A percentile compares a stretch with the other conserved stretches of the same genome.
Conservation (phyloP, 1,140 invertebrate species). For the Papilio aristodemus region DNA sequence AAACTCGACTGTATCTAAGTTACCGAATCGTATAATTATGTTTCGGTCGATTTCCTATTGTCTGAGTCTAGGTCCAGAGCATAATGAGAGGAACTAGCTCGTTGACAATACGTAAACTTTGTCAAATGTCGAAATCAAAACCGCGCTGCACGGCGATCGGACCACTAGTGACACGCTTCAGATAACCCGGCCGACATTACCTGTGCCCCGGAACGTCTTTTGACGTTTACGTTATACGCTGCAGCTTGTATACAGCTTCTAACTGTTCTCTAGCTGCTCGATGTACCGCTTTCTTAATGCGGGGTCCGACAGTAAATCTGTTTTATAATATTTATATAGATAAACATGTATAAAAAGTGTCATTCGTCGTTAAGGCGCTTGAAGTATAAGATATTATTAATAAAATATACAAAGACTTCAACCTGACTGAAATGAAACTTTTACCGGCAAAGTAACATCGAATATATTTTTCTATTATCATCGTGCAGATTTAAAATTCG, state of each 20-base stretch:
- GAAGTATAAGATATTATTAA: no score
- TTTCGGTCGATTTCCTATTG: slow-evolving; percentile 4
- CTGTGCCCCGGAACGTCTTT: slow-evolving; percentile 24
- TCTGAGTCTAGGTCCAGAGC: slow-evolving; percentile 3
- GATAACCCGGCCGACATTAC: slow-evolving; percentile 32
- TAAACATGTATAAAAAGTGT: neutral
- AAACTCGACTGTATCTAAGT: neutral
- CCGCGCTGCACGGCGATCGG: slow-evolving; percentile 24
- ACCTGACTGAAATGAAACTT: no score
- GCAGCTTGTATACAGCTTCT: slow-evolving; percentile 29
- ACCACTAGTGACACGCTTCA: slow-evolving; percentile 33
- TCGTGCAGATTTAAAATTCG: no score
- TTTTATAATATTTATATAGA: neutral
- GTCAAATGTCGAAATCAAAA: slow-evolving; percentile 32
- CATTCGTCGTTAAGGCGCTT: neutral
- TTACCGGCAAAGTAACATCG: no score
- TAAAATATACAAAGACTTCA: no score
- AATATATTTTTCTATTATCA: no score
- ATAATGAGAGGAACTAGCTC: slow-evolving; percentile 13
- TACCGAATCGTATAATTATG: slow-evolving; percentile 17
- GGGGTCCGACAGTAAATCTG: neutral
- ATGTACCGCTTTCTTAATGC: slow-evolving; percentile 6
- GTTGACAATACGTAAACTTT: slow-evolving; percentile 12
- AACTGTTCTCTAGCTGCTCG: slow-evolving; percentile 10
- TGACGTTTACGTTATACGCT: slow-evolving; percentile 18